Percentiles rank a stretch among this genome's conserved stretches.
Evolutionary conservation across 2,888 invertebrate genomes (phyloP).

Genomic region (Drymonia ruficornis): DNA sequence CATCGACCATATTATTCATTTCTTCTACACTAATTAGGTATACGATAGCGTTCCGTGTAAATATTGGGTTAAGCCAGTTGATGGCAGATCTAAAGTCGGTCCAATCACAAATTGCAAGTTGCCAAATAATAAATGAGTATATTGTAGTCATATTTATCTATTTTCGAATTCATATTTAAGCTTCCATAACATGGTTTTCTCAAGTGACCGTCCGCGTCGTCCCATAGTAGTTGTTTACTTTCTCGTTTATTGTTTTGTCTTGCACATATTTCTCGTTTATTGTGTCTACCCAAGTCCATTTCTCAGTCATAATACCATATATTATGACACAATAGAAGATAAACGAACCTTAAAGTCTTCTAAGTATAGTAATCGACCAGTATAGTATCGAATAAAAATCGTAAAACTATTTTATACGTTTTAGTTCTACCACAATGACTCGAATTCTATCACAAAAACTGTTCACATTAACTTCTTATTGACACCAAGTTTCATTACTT

Average conservation of each 20-base stretch:
- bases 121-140: too few species aligned
- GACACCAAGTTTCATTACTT: constrained; percentile 29
- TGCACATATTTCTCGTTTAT: constrained; percentile 23
- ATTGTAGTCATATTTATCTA: too few species aligned
- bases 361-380: constrained; percentile 25
- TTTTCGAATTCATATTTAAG: too few species aligned
- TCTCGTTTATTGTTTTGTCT: constrained; percentile 28
- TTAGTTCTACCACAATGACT: constrained; percentile 35
- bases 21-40: too few species aligned
- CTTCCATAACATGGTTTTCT: background rate
- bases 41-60: too few species aligned
- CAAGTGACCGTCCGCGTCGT: too few species aligned
- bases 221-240: constrained; percentile 7
- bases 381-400: constrained; percentile 34
- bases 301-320: constrained; percentile 17
- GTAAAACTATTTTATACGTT: constrained; percentile 19
- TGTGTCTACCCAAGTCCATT: constrained; percentile 17
- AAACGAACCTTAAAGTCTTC: constrained; percentile 22
- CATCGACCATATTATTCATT: too few species aligned
- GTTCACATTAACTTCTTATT: constrained; percentile 38
- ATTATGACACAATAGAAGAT: constrained; percentile 22
- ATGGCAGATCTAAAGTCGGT: background rate
- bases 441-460: constrained; percentile 31
- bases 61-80: too few species aligned
- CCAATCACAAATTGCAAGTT: too few species aligned